Evolutionary conservation across 2,888 invertebrate species (phyloP).

Genomic region (Iselma pallidipennis): DNA sequence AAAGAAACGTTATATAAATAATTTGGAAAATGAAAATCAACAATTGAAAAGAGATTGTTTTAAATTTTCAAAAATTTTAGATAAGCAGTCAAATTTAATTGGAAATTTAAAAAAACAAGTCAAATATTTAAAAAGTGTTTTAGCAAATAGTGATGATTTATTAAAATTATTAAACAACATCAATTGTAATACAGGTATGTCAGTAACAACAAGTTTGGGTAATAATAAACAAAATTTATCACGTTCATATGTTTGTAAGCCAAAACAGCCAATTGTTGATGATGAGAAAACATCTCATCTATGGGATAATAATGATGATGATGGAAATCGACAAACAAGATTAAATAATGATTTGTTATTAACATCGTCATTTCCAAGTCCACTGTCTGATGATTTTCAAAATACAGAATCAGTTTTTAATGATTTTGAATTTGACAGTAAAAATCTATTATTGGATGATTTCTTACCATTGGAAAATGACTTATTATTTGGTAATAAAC

Average conservation of each 20-base stretch:
- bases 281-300: slow-evolving; percentile 24
- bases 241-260: slow-evolving; percentile 36
- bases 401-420: slow-evolving; percentile 2
- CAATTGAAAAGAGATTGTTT: slow-evolving; percentile 57
- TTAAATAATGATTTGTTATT: slow-evolving; percentile 22
- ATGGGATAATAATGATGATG: slow-evolving; percentile 31
- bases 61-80: slow-evolving; percentile 56
- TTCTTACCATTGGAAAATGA: neutral
- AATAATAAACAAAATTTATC: slow-evolving; percentile 38
- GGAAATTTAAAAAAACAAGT: slow-evolving; percentile 60
- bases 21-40: slow-evolving; percentile 59
- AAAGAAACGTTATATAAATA: slow-evolving; percentile 64
- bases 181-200: slow-evolving; percentile 50
- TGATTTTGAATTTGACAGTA: slow-evolving; percentile 28
- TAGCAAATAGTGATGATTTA: slow-evolving; percentile 61
- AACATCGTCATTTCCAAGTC: slow-evolving; percentile 23
- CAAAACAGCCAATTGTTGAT: slow-evolving; percentile 37
- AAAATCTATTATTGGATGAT: slow-evolving; percentile 6
- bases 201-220: slow-evolving; percentile 47
- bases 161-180: slow-evolving; percentile 58
- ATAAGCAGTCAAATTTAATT: slow-evolving; percentile 57
- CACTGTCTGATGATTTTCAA: slow-evolving; percentile 4
- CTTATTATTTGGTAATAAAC: neutral
- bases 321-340: slow-evolving; percentile 13
- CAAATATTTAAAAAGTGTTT: slow-evolving; percentile 60